A percentile compares a stretch with the other conserved stretches of the same genome.
Conservation (phyloP, 2,888 invertebrate genomes). For the Himalopsyche japonica region DNA sequence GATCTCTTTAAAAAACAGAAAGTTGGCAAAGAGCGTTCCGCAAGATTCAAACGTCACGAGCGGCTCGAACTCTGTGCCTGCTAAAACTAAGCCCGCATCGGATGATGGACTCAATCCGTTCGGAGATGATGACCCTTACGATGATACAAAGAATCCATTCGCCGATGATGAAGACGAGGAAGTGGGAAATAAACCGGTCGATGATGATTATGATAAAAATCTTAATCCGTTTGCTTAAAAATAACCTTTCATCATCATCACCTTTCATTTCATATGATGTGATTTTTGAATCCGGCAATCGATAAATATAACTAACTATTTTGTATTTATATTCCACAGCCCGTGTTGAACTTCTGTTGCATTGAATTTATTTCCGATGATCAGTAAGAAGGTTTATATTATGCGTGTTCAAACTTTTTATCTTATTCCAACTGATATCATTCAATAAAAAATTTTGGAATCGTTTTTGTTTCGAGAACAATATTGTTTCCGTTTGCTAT, state of each 20-base stretch:
- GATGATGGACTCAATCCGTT: constrained; percentile 34
- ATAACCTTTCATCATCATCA: no score
- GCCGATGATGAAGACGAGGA: constrained; percentile 52
- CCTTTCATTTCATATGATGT: not conserved
- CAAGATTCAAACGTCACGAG: not conserved
- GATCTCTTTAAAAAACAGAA: constrained; percentile 25
- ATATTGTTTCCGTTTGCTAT: no score
- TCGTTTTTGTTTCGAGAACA: no score
- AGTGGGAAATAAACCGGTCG: constrained; percentile 69
- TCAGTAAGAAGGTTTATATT: no score
- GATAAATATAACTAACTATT: no score
- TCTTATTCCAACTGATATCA: no score
- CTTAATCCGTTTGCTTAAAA: constrained; percentile 70
- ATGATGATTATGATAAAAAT: constrained; percentile 73
- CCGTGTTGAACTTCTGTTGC: no score
- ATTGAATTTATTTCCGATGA: no score
- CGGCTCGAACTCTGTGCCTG: constrained; percentile 44
- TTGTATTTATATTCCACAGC: no score
- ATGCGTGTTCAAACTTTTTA: no score
- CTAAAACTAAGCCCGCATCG: constrained; percentile 16
- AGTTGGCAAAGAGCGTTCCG: not conserved
- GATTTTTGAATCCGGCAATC: constrained; percentile 1
- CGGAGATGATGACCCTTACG: constrained; percentile 38
- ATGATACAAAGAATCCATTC: constrained; percentile 50
- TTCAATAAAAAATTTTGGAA: no score